phyloP scores from a whole-genome alignment of 2,113 vertebrate genomes.

The Origma solitaria region DNA sequence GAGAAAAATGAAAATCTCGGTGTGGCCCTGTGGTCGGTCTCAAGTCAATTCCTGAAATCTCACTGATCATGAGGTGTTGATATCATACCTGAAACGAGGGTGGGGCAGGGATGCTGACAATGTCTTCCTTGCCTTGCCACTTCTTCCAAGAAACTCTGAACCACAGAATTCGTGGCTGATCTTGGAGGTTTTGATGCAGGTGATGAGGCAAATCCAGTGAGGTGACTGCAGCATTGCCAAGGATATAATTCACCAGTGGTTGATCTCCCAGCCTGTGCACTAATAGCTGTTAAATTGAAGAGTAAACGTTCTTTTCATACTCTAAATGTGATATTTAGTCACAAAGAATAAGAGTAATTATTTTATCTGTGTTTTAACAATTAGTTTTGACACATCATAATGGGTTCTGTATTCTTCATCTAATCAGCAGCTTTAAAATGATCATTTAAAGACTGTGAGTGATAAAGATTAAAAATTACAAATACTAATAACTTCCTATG shows the following conservation, averaged over 20 bases:
- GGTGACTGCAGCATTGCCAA: background rate
- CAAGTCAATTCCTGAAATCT: background rate
- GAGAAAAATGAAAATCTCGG: background rate
- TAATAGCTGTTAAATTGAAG: background rate
- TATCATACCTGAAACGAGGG: no score
- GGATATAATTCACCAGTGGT: accelerated
- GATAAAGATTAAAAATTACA: background rate
- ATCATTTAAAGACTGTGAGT: background rate
- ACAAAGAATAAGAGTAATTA: background rate
- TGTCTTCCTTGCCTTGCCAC: background rate
- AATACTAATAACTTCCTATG: background rate
- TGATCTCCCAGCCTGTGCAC: background rate
- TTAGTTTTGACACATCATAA: background rate
- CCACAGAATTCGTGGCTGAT: background rate
- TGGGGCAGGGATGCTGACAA: background rate
- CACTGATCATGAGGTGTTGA: background rate
- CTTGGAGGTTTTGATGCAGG: background rate
- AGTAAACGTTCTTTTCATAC: background rate
- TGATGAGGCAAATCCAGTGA: background rate
- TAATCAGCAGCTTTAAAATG: background rate
- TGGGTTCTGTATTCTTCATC: background rate
- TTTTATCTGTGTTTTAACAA: background rate
- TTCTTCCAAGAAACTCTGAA: background rate
- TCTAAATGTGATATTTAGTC: background rate
- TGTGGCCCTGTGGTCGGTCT: background rate